A percentile compares a stretch with the other conserved stretches of the same genome.
Conservation (phyloP, 2,888 invertebrate species). For the Nomada fabriciana region DNA sequence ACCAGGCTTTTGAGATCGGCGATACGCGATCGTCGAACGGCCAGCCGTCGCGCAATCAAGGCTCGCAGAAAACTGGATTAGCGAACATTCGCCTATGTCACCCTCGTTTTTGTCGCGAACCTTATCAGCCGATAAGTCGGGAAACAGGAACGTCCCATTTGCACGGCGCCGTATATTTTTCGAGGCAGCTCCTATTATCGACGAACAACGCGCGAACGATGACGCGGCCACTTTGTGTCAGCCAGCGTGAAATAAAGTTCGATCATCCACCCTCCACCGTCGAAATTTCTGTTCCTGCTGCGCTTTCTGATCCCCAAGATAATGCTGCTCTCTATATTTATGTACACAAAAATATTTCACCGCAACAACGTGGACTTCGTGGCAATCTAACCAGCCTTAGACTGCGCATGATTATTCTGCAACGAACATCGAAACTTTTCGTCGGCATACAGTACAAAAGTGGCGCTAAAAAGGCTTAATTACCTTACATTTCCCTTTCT, state of each 20-base stretch:
- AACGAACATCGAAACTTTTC: no score
- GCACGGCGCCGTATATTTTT: constrained; percentile 47
- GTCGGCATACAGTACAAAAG: no score
- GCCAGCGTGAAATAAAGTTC: constrained; percentile 30
- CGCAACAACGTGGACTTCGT: no score
- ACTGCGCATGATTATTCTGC: no score
- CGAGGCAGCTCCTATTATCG: constrained; percentile 58
- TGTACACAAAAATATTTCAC: no score
- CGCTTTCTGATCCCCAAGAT: not conserved
- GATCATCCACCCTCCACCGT: not conserved
- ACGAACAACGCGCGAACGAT: constrained; percentile 43
- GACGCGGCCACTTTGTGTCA: constrained; percentile 49
- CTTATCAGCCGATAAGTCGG: constrained; percentile 67
- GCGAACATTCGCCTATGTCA: constrained; percentile 40
- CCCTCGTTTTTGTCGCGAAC: constrained; percentile 51
- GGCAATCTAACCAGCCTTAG: no score
- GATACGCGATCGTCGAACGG: constrained; percentile 33
- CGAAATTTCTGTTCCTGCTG: not conserved
- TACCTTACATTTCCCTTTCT: no score
- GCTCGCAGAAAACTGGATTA: constrained; percentile 64
- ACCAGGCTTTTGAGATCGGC: constrained; percentile 49
- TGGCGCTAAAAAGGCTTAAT: no score
- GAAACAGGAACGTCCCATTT: constrained; percentile 64
- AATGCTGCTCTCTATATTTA: no score
- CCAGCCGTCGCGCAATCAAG: constrained; percentile 45